These are phyloP conservation scores for Hassar affinis DNA, from an alignment of 2,113 vertebrate species.

Conservation along the genomic window DNA sequence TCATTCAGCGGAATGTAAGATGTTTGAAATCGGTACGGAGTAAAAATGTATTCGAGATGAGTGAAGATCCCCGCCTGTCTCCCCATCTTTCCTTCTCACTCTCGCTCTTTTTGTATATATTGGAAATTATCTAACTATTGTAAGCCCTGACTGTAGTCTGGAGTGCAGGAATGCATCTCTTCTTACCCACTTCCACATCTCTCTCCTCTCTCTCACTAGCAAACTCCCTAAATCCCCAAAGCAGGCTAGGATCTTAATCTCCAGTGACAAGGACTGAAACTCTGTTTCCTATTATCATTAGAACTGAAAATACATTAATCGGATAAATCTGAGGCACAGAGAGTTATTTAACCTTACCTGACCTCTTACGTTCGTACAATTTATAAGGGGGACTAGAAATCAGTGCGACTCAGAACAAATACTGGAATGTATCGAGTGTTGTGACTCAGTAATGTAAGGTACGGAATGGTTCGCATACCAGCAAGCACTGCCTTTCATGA, in stretches of 20 bases:
- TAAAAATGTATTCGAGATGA: not conserved
- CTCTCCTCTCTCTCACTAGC: not conserved
- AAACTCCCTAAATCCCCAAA: not conserved
- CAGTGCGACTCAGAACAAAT: not conserved
- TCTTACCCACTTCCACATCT: not conserved
- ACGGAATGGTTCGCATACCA: not conserved
- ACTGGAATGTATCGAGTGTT: not conserved
- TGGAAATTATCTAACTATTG: slow-evolving; percentile 3
- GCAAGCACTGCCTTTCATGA: not conserved
- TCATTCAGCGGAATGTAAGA: not conserved
- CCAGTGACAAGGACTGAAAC: not conserved
- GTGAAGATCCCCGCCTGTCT: not conserved
- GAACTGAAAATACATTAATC: not conserved
- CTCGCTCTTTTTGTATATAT: not conserved
- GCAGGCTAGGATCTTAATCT: not conserved
- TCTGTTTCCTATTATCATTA: not conserved
- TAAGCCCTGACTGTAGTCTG: not conserved
- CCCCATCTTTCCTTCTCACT: not conserved
- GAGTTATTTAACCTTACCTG: not conserved
- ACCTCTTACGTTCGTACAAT: not conserved
- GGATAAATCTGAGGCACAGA: not conserved
- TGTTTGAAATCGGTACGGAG: not conserved
- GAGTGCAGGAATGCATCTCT: slow-evolving; percentile 25
- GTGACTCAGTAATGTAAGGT: not conserved
- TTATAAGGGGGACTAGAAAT: not conserved